Percentiles rank a stretch among this genome's conserved stretches.
These are phyloP conservation scores for Sarcophaga subvicina DNA, from an alignment of 2,888 invertebrate species.

Conservation along the genomic window DNA sequence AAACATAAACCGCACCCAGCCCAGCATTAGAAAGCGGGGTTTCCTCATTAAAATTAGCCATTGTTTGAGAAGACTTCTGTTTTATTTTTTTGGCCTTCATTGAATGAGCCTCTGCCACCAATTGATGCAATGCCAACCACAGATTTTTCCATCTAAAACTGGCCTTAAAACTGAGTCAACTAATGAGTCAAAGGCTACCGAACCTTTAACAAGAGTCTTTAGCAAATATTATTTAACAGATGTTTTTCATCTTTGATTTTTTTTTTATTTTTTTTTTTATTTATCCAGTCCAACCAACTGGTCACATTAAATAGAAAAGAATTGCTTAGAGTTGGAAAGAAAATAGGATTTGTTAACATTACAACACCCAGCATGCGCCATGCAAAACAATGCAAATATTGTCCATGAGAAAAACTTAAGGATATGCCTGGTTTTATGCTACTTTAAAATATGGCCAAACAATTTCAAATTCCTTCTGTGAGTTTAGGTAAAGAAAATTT, in stretches of 20 bases:
- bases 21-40: conserved; percentile 32
- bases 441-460: conserved; percentile 64
- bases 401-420: conserved; percentile 39
- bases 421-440: conserved; percentile 68
- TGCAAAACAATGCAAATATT: conserved; percentile 64
- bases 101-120: not conserved
- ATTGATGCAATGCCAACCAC: conserved; percentile 61
- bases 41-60: conserved; percentile 61
- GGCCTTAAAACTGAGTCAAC: conserved; percentile 62
- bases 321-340: conserved; percentile 57
- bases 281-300: conserved; percentile 43
- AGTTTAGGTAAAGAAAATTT: not conserved
- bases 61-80: conserved; percentile 56
- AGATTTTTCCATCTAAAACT: conserved; percentile 68
- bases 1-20: conserved; percentile 31
- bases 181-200: conserved; percentile 71
- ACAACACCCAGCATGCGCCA: conserved; percentile 75
- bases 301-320: conserved; percentile 12
- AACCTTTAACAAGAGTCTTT: conserved; percentile 21
- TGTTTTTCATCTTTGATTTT: conserved; percentile 44
- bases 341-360: conserved; percentile 77
- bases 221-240: conserved; percentile 56
- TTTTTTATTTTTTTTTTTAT: conserved; percentile 28
- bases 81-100: conserved; percentile 3
- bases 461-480: conserved; percentile 16